These are phyloP conservation scores for Elgaria multicarinata DNA, from an alignment of 2,113 vertebrate species.

Conservation along the genomic window DNA sequence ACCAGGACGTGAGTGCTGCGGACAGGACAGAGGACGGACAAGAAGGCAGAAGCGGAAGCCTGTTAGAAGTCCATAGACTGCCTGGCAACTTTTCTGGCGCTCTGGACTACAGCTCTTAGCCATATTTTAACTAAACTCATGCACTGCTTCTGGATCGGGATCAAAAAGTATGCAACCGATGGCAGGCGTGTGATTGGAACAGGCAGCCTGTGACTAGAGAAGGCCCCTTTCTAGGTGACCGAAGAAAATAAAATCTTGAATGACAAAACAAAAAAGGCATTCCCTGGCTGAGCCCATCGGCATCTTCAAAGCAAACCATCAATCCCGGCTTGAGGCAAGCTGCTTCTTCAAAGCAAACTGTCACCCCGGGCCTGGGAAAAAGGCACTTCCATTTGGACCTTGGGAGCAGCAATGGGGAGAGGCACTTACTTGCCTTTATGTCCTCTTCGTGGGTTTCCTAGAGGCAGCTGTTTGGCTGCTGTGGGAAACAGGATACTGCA, in stretches of 20 bases:
- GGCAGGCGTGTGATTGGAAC: not conserved
- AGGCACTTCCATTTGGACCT: too few relatives aligned
- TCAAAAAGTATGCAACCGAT: not conserved
- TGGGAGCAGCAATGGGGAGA: too few relatives aligned
- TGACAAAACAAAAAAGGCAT: not conserved
- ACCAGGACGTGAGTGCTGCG: constrained; percentile 92
- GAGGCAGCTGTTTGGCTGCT: too few relatives aligned
- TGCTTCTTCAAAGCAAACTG: too few relatives aligned
- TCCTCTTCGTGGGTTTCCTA: too few relatives aligned
- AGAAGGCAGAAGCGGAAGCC: not conserved
- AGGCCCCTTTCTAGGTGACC: not conserved
- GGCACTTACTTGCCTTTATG: too few relatives aligned
- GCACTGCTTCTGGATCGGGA: not conserved
- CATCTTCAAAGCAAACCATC: too few relatives aligned
- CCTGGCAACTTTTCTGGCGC: rapidly evolving
- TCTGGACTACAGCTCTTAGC: not conserved
- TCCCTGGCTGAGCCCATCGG: not conserved
- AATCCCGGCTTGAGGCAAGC: too few relatives aligned
- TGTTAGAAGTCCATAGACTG: not conserved
- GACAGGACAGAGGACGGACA: not conserved
- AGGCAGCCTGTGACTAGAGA: not conserved
- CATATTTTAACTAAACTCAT: not conserved
- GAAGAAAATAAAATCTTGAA: not conserved
- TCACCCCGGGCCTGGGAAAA: too few relatives aligned
- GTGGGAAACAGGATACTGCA: too few relatives aligned